Conservation (phyloP, 2,888 invertebrate genomes). For the Philhelius pedissequus region DNA sequence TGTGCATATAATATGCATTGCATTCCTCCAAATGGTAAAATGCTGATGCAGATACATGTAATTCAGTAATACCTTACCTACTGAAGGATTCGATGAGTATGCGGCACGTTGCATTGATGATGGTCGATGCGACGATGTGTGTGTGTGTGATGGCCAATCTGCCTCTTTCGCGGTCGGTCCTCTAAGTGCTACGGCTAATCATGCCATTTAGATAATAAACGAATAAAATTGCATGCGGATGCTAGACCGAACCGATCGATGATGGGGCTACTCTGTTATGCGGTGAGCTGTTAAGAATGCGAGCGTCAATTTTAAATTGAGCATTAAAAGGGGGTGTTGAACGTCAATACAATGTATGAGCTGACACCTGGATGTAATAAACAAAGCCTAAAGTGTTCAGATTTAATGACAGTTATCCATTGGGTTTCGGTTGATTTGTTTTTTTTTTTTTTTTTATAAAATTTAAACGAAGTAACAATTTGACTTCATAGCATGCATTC, state of each 20-base stretch:
- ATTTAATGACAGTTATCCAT: background rate
- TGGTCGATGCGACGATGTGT: background rate
- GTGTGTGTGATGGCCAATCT: slow-evolving; percentile 11
- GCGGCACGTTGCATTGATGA: background rate
- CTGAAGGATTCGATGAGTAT: slow-evolving; percentile 24
- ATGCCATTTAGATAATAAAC: slow-evolving; percentile 66
- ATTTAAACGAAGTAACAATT: background rate
- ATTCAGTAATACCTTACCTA: background rate
- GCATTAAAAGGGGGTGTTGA: slow-evolving; percentile 22
- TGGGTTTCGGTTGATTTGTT: background rate
- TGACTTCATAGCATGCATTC: background rate
- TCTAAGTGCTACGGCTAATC: slow-evolving; percentile 63
- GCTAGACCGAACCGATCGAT: slow-evolving; percentile 1
- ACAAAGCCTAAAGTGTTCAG: slow-evolving; percentile 3
- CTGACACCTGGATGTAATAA: slow-evolving; percentile 53
- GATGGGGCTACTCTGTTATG: background rate
- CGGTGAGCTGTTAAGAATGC: slow-evolving; percentile 35
- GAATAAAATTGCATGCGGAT: slow-evolving; percentile 58
- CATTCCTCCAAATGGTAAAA: background rate
- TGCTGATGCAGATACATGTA: background rate
- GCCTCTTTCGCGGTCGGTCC: background rate
- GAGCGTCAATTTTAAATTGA: slow-evolving; percentile 54
- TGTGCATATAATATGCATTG: slow-evolving; percentile 22
- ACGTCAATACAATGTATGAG: slow-evolving; percentile 28
- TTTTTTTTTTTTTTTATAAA: background rate